Evolutionary conservation across 2,113 vertebrate species (phyloP), one percentile per base, ranked within the genome.

Genomic region (Australoheros scitulus): DNA sequence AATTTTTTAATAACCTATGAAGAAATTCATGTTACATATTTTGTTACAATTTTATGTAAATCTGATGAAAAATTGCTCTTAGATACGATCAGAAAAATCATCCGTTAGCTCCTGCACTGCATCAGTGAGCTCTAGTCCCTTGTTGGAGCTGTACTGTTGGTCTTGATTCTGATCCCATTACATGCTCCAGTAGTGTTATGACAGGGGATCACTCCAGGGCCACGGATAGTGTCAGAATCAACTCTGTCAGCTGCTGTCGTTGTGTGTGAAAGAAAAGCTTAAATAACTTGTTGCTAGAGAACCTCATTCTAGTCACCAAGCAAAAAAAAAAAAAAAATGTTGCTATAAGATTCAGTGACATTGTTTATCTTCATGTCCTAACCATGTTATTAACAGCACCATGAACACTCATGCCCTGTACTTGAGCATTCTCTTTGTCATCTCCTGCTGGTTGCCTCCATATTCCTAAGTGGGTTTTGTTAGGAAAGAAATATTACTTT

Each of bases 121-220:
- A 29, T 91, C 92, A 59, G 92, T 95, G 84, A 96, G 94, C 81
- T 94, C 88, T 86, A 94, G 90, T 8, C 94, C 94, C 91, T 94
- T 95, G 90, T 80, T 94, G 36, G 93, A 90, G 83, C 92, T 95
- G 79, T 88, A 83, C 22, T 89, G 88, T 91, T 91, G 60, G 95
- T 95, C 93, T 77, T 94, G 83, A 47, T 93, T 81, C 26, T 86
- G 84, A 55, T 88, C 80, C 70, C 70, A 59, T 64, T 83, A 81
- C 83, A 89, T 84, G 86, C 74, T 91, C 22, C 22, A 84, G 79
- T 95, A 87, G 11, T 96, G 93, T 57, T 95, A 93, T 17, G 91
- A 94, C 81, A 95, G 86, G 2, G 94, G 95, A 58, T 94, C 91
- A 58, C 90, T 92, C 95, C 94, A 96, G 64, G 94, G 94, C 82